These are phyloP conservation scores for Hyppa rectilinea DNA, from an alignment of 2,888 invertebrate species.

Conservation along the genomic window DNA sequence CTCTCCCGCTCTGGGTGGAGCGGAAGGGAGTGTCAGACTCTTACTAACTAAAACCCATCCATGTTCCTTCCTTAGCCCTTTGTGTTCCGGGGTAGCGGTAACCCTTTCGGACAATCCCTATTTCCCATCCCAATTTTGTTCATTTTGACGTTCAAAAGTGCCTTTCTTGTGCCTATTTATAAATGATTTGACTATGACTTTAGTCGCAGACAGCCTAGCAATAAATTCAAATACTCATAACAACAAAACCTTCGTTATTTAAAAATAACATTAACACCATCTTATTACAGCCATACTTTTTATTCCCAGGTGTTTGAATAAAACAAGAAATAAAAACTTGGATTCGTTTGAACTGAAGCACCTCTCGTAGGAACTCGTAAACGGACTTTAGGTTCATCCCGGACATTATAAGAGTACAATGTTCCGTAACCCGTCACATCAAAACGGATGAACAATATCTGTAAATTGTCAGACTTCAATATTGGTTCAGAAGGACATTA, in stretches of 20 bases:
- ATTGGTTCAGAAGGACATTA: conserved; percentile 62
- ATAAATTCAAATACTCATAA: neutral
- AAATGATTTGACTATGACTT: too few relatives aligned
- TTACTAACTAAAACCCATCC: too few relatives aligned
- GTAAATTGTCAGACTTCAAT: conserved; percentile 83
- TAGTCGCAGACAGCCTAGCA: neutral
- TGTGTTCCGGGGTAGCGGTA: too few relatives aligned
- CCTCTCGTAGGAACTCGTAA: conserved; percentile 79
- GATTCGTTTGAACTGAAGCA: conserved; percentile 81
- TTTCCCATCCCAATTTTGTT: too few relatives aligned
- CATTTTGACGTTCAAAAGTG: too few relatives aligned
- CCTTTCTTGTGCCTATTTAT: too few relatives aligned
- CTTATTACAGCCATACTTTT: conserved; percentile 62
- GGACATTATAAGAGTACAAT: conserved; percentile 85
- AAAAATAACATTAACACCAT: conserved; percentile 65
- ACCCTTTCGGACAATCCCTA: too few relatives aligned
- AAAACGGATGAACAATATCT: conserved; percentile 84
- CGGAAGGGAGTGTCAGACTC: too few relatives aligned
- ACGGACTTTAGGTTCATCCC: conserved; percentile 83
- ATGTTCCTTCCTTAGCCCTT: too few relatives aligned
- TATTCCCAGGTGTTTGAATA: conserved; percentile 77
- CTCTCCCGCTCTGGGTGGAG: too few relatives aligned
- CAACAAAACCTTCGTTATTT: conserved; percentile 32
- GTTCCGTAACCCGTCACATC: conserved; percentile 81
- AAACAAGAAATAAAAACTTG: conserved; percentile 85